Percentiles rank a stretch among this genome's conserved stretches.
Conservation (phyloP, 2,888 invertebrate genomes). For the Antitype chi region DNA sequence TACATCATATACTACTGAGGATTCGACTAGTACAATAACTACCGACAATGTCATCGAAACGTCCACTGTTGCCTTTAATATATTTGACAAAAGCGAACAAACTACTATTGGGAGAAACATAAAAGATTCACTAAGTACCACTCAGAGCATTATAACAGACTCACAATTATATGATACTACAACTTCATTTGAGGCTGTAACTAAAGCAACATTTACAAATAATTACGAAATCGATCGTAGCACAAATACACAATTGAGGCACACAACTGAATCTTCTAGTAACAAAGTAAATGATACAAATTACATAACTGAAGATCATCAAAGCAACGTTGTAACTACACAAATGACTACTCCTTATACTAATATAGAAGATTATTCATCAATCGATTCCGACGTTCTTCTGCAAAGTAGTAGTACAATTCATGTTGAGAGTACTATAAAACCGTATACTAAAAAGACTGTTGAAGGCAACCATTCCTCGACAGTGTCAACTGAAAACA, state of each 20-base stretch:
- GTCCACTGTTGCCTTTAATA: conserved; percentile 8
- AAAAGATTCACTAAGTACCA: conserved; percentile 5
- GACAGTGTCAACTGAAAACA: conserved; percentile 78
- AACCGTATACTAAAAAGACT: conserved; percentile 73
- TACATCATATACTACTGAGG: conserved; percentile 13
- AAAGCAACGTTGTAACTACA: conserved; percentile 57
- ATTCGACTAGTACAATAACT: conserved; percentile 16
- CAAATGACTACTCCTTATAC: conserved; percentile 61
- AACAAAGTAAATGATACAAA: conserved; percentile 47
- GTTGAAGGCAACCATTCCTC: conserved; percentile 70
- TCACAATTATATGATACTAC: conserved; percentile 16
- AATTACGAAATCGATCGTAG: conserved; percentile 23
- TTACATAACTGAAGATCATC: conserved; percentile 25
- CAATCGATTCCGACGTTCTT: conserved; percentile 77
- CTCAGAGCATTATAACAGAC: conserved; percentile 10
- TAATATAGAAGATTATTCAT: conserved; percentile 65
- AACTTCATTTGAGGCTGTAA: conserved; percentile 10
- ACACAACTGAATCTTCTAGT: conserved; percentile 38
- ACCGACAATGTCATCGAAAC: conserved; percentile 16
- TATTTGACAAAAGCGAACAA: background rate
- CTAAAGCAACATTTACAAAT: conserved; percentile 8
- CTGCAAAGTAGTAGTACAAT: conserved; percentile 83
- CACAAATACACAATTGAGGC: conserved; percentile 38
- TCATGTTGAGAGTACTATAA: conserved; percentile 81
- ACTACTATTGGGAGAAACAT: conserved; percentile 4